Evolutionary conservation across 2,797 vertebrate genomes (phyloP), one percentile per base, ranked within the genome.

Genomic region (Tokudaia tokunoshimensis): DNA sequence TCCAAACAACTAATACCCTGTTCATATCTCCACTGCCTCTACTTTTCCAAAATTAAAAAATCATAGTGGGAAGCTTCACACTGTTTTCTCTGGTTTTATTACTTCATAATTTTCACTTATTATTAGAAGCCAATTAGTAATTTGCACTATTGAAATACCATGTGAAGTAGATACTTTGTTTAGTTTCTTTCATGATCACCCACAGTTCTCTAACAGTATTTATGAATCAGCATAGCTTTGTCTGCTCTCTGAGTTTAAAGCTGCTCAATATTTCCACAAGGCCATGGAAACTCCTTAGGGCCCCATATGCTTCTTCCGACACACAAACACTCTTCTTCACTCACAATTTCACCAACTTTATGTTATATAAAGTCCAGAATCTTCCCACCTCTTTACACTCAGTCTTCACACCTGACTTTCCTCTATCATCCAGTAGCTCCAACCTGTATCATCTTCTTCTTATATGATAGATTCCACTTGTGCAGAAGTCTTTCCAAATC

Each of bases 11-110:
- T 20, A 24, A 7, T n/a, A 31, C 6, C 47, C 63, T 41, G 7
- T n/a, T 88, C 31, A 89, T 1, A 34, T 11, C 0, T 44, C 41
- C 0, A 22, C 17, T 34, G 29, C 29, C 59, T 61, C 37, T 50
- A 2, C 8, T 10, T 88, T 61, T 61, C 6, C 19, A 72, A 41
- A 94, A 82, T 92, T 74, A 94, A 93, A 55, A 96, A 84, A 92
- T 76, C 52, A 65, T 19, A 24, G n/a, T 37, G 63, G n/a, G 50
- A 81, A 63, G 31, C 19, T 83, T 84, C 75, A 87, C 19, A 41
- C 0, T 57, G 19, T 50, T 91, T 82, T 70, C 29, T 59, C 31
- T 17, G 63, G 37, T 78, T 92, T 22, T 41, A 79, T n/a, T 72
- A 67, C 14, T 78, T 86, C 59, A 88, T 8, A 67, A 70, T 55